phyloP scores from a whole-genome alignment of 2,113 vertebrate genomes.

The Oryzias javanicus region DNA sequence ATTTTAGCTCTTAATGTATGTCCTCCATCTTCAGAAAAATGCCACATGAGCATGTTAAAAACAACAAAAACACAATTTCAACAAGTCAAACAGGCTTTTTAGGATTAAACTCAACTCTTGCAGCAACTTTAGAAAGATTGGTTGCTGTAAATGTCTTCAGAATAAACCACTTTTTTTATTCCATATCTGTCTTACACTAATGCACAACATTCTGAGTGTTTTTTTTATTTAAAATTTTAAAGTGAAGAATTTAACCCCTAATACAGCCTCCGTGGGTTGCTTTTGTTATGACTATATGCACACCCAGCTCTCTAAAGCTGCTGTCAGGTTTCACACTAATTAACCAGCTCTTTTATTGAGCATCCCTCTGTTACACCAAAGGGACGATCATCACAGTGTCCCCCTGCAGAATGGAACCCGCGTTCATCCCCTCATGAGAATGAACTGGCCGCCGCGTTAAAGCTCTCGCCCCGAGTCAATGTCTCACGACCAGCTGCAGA shows the following conservation, averaged over 20 bases:
- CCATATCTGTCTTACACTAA: neutral
- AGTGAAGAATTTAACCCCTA: neutral
- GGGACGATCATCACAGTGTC: conserved; percentile 68
- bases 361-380: conserved; percentile 47
- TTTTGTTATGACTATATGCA: conserved; percentile 15
- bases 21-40: no score
- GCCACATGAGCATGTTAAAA: no score
- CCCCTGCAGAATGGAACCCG: conserved; percentile 58
- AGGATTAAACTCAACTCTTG: no score
- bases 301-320: conserved; percentile 54
- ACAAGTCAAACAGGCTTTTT: no score
- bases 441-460: conserved; percentile 56
- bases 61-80: no score
- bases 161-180: neutral
- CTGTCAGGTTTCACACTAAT: conserved; percentile 61
- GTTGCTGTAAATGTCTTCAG: neutral
- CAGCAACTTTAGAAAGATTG: no score
- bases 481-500: conserved; percentile 76
- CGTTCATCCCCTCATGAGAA: conserved; percentile 71
- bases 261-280: conserved; percentile 18
- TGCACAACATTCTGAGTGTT: neutral
- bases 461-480: conserved; percentile 62
- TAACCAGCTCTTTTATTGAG: conserved; percentile 66
- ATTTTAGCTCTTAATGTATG: no score
- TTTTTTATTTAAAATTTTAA: neutral